Evolutionary conservation across 1,140 invertebrate genomes (phyloP).

Genomic region (Drosophila serrata): DNA sequence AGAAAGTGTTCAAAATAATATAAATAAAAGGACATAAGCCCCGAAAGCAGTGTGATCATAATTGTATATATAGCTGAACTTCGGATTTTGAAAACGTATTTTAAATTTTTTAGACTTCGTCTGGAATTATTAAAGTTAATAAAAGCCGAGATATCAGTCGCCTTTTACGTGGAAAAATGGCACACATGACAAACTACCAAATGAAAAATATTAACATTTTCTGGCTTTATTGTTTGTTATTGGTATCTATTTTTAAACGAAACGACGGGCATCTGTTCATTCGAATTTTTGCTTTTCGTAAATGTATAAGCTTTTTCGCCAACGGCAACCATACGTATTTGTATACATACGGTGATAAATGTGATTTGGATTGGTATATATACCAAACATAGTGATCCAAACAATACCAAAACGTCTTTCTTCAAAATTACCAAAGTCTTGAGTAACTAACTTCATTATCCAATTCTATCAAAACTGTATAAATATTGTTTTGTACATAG

Average conservation of each 20-base stretch:
- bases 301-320: slow-evolving; percentile 42
- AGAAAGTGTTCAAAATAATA: background rate
- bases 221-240: slow-evolving; percentile 47
- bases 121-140: slow-evolving; percentile 5
- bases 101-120: background rate
- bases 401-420: background rate
- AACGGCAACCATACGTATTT: slow-evolving; percentile 25
- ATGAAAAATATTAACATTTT: slow-evolving; percentile 33
- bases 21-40: background rate
- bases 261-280: slow-evolving; percentile 42
- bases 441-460: background rate
- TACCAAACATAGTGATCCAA: slow-evolving; percentile 20
- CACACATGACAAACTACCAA: slow-evolving; percentile 39
- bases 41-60: background rate
- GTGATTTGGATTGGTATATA: slow-evolving; percentile 37
- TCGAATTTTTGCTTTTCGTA: slow-evolving; percentile 42
- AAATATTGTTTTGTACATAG: no score
- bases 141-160: background rate
- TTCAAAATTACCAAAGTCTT: background rate
- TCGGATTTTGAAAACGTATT: background rate
- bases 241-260: slow-evolving; percentile 55
- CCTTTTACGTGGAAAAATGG: slow-evolving; percentile 17
- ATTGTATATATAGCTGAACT: background rate
- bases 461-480: no score
- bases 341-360: slow-evolving; percentile 11